A percentile compares a stretch with the other conserved stretches of the same genome.
Evolutionary conservation across 2,113 vertebrate species (phyloP).

Genomic region (Pollachius pollachius): DNA sequence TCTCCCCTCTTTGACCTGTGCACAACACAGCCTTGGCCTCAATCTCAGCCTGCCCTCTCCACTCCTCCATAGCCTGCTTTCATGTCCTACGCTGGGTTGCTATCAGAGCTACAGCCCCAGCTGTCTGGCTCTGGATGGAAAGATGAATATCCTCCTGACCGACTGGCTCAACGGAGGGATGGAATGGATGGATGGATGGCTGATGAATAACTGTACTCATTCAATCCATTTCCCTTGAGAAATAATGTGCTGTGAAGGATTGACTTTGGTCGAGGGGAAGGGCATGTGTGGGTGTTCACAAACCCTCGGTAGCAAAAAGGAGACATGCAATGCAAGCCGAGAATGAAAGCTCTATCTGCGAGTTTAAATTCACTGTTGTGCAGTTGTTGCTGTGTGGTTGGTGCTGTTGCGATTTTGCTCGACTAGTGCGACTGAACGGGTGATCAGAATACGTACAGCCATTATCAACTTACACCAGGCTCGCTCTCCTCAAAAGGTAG

Average conservation of each 20-base stretch:
- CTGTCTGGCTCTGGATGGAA: slow-evolving; percentile 5
- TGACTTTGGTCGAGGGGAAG: background rate
- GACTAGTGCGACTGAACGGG: too few species aligned
- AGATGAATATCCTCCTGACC: background rate
- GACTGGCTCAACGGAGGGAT: background rate
- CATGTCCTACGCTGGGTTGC: slow-evolving; percentile 40
- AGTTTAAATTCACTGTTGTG: too few species aligned
- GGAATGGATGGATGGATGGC: background rate
- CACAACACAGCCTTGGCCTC: slow-evolving; percentile 48
- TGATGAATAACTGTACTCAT: slow-evolving; percentile 7
- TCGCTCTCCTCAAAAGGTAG: too few species aligned
- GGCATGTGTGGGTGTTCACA: background rate
- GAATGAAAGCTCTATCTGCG: too few species aligned
- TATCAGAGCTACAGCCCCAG: slow-evolving; percentile 7
- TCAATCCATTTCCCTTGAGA: background rate
- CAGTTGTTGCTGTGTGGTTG: too few species aligned
- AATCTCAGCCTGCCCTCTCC: slow-evolving; percentile 37
- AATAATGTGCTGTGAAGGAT: background rate
- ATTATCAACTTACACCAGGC: too few species aligned
- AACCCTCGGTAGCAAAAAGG: too few species aligned
- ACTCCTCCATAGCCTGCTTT: slow-evolving; percentile 34
- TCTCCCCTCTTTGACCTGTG: slow-evolving; percentile 29
- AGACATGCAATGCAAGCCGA: too few species aligned
- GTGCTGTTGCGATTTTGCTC: too few species aligned
- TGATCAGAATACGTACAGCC: too few species aligned